Base-by-base conservation (phyloP, 2,113 vertebrate genomes). In the Gasterosteus aculeatus region DNA sequence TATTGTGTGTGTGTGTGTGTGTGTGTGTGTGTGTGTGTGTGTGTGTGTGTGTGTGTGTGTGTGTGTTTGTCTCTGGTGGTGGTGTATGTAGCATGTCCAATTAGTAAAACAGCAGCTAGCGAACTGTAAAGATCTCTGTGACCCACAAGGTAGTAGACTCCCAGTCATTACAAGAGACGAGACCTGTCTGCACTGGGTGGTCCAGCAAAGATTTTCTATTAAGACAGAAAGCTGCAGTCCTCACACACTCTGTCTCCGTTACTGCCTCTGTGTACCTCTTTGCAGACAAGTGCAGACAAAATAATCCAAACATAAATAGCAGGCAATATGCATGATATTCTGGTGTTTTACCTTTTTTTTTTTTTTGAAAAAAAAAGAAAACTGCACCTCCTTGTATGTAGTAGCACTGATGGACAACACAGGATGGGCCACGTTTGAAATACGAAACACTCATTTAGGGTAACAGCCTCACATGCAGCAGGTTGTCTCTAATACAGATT, bases 101-200 rank as follows among this genome's bases (percentile, higher is more conserved):
- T 86, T 87, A 86, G 59, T 74, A 82, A 66, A 85, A n/a, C 29
- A 65, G 80, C 77, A 57, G 80, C 60, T 80, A 83, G 72, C 67
- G 69, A 56, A 82, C 75, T 80, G 67, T 72, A 76, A 77, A 70
- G 53, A 63, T 82, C 67, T 71, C 63, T 80, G 61, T 63, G 57
- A 31, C 69, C 56, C 66, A 70, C 35, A 63, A 68, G 76, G 63
- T 22, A 74, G 46, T 18, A 68, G 81, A 75, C 77, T 83, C 53
- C 73, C 59, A 63, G 81, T 86, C 75, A 72, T 86, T 82, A 81
- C 41, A 22, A 22, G 49, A 83, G 69, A 82, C 83, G 56, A 56
- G 44, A 57, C 80, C 77, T 80, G 82, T 81, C 80, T 69, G 80
- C 33, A 10, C 78, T 69, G 31, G 62, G 35, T 62, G 46, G 64